Conservation (phyloP, 92 coral and sea anemone species). For the Phenganax stokvisi region DNA sequence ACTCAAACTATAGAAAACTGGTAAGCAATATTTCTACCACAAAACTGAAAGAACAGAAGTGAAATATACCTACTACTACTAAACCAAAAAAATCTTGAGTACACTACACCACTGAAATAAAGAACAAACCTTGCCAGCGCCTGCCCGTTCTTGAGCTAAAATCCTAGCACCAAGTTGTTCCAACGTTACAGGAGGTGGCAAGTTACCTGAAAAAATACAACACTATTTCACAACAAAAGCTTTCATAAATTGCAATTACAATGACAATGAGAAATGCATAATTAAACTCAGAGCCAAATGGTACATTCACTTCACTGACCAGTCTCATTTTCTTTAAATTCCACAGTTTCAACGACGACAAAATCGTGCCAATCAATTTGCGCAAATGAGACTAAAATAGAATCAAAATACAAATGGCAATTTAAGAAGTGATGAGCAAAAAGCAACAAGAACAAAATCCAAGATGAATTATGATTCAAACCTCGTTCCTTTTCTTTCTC, state of each 20-base stretch:
- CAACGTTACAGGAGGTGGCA: slow-evolving; percentile 91
- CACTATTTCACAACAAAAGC: not conserved
- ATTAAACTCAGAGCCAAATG: not conserved
- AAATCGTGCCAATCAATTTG: slow-evolving; percentile 98
- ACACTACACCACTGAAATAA: not conserved
- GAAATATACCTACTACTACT: too few relatives aligned
- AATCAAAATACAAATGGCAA: not conserved
- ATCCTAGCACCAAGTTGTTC: slow-evolving; percentile 99
- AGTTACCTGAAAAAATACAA: slow-evolving; percentile 53
- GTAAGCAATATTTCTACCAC: too few relatives aligned
- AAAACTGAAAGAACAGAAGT: too few relatives aligned
- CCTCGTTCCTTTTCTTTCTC: slow-evolving; percentile 94
- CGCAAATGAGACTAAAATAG: slow-evolving; percentile 80
- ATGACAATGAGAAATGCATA: not conserved
- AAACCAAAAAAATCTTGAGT: not conserved
- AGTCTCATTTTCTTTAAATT: slow-evolving; percentile 81
- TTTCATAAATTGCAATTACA: not conserved
- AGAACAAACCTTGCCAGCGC: slow-evolving; percentile 43
- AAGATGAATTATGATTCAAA: slow-evolving; percentile 17
- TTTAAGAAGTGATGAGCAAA: too few relatives aligned
- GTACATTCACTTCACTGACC: slow-evolving; percentile 43
- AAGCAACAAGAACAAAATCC: too few relatives aligned
- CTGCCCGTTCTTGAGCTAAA: slow-evolving; percentile 85
- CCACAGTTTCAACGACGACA: slow-evolving; percentile 98
- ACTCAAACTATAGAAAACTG: too few relatives aligned